Base-by-base conservation (phyloP, 1,140 invertebrate genomes). In the Hylyphantes graminicola region DNA sequence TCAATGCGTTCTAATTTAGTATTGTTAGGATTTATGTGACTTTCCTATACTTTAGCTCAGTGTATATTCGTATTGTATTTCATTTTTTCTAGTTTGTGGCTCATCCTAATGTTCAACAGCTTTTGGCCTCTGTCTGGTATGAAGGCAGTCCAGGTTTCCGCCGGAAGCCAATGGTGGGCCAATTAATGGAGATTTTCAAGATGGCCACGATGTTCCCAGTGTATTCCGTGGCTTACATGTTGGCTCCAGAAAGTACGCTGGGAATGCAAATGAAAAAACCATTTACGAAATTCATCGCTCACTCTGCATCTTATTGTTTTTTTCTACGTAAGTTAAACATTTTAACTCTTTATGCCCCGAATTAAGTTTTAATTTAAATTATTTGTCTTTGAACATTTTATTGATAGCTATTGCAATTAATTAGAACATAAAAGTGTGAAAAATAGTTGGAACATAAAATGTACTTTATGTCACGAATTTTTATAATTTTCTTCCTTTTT, bases 211-310 rank as follows among this genome's bases (percentile, higher is more conserved):
- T 96, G 92, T 97, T 96, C 89, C 96, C 96, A 0, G 90, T 97
- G 5, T 96, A 96, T 88, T 94, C 94, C 87, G 90, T 94, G 15
- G 93, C 95, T 65, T 96, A 96, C 89, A 95, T 97, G 92, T 87
- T 97, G 17, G 92, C 93, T 0, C 96, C 96, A 0, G 93, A 93
- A 8, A 95, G 94, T 0, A 91, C 93, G 83, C 93, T 94, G 88
- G 96, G 94, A 19, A 90, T 92, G 79, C 95, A 95, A 87, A 94
- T 97, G 92, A 95, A 95, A 89, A 96, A 96, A 88, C 96, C 96
- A 0, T 97, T 97, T 89, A 95, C 97, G 87, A 97, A 97, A 89
- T 98, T 98, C 89, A 96, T 98, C 86, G 95, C 93, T 87, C 95
- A 97, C 88, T 96, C 95, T 7, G 93, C 94, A 6, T 96, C 95